Percentiles rank a stretch among this genome's conserved stretches.
These are phyloP conservation scores for Poecilobothrus nobilitatus DNA, from an alignment of 2,888 invertebrate genomes.

Conservation along the genomic window DNA sequence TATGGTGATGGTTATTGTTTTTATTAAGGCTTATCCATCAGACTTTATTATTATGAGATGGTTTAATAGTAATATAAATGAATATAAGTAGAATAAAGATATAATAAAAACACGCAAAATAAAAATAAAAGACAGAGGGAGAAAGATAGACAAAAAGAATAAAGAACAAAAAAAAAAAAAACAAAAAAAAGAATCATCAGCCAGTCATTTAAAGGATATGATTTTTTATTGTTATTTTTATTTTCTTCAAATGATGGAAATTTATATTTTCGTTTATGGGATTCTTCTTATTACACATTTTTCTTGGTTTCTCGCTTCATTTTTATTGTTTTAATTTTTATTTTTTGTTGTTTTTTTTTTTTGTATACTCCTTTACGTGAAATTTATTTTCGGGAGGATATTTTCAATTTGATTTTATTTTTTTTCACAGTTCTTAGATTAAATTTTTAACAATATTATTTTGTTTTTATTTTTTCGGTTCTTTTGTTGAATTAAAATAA, in stretches of 20 bases:
- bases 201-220: constrained; percentile 1
- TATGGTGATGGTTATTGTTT: constrained; percentile 1
- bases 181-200: neutral
- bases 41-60: constrained; percentile 6
- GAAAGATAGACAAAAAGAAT: neutral
- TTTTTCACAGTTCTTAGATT: too few relatives aligned
- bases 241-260: neutral
- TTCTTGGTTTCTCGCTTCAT: neutral
- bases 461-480: too few relatives aligned
- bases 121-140: too few relatives aligned
- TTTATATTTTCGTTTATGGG: neutral
- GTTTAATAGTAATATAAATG: constrained; percentile 1
- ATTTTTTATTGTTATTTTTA: neutral
- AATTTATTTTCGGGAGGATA: too few relatives aligned
- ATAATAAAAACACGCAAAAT: too few relatives aligned
- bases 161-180: neutral
- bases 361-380: too few relatives aligned
- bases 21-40: constrained; percentile 6
- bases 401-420: too few relatives aligned
- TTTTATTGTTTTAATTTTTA: neutral
- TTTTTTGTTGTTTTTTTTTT: too few relatives aligned
- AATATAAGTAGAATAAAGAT: neutral
- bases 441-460: too few relatives aligned
- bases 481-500: too few relatives aligned
- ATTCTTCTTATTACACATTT: too few relatives aligned